A percentile compares a stretch with the other conserved stretches of the same genome.
These are phyloP conservation scores for Dermatemys mawii DNA, from an alignment of 2,113 vertebrate genomes.

Conservation along the genomic window DNA sequence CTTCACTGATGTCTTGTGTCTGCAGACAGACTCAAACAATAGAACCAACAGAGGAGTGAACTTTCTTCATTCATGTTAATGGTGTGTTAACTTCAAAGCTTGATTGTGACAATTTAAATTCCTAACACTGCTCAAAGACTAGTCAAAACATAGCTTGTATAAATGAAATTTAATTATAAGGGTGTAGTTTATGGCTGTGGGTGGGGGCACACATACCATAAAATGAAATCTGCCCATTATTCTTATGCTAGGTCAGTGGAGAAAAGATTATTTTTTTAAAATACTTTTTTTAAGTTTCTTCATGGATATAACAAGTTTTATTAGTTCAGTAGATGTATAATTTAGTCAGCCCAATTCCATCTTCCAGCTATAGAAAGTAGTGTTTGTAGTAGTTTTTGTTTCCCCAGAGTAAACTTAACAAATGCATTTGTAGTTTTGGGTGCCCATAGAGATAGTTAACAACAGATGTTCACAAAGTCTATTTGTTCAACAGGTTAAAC, in stretches of 20 bases:
- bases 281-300: background rate
- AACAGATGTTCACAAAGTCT: background rate
- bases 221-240: slow-evolving; percentile 2
- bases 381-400: background rate
- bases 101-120: slow-evolving; percentile 36
- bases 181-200: background rate
- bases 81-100: slow-evolving; percentile 20
- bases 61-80: background rate
- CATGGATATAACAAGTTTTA: background rate
- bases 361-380: background rate
- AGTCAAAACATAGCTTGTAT: background rate
- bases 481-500: background rate
- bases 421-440: background rate
- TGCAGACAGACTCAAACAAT: background rate
- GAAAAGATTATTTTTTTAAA: background rate
- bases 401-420: background rate
- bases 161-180: background rate
- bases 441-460: background rate
- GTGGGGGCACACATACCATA: background rate
- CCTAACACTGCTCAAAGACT: background rate
- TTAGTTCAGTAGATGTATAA: background rate
- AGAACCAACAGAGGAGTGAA: background rate
- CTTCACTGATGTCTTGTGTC: background rate
- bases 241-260: background rate
- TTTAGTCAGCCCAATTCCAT: background rate